phyloP scores from a whole-genome alignment of 2,797 vertebrate genomes.

The Lutjanus argentimaculatus region DNA sequence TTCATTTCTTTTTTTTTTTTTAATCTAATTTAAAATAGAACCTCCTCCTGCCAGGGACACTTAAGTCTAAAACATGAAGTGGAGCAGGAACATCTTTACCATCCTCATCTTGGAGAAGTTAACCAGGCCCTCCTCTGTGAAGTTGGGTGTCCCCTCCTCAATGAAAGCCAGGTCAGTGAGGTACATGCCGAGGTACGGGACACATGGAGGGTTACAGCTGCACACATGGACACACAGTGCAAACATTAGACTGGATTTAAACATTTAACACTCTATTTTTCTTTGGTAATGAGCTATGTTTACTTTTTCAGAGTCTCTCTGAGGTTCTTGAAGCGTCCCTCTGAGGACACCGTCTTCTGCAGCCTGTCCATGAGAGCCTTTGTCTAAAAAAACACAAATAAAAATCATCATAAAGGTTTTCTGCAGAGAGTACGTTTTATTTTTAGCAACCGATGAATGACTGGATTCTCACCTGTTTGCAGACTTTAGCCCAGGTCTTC shows the following conservation, averaged over 20 bases:
- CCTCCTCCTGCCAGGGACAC: no score
- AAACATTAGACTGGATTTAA: background rate
- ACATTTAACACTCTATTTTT: background rate
- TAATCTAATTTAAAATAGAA: no score
- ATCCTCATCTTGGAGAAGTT: conserved; percentile 99
- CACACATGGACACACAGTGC: conserved; percentile 14
- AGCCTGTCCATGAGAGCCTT: conserved; percentile 97
- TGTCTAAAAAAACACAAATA: conserved; percentile 82
- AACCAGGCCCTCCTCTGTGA: conserved; percentile 96
- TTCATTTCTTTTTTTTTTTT: no score
- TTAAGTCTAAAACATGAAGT: no score
- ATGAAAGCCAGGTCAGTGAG: conserved; percentile 98
- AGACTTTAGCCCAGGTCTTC: conserved; percentile 99
- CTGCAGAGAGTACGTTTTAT: background rate
- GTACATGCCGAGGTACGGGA: conserved; percentile 99
- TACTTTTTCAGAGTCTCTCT: conserved; percentile 99
- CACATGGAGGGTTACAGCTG: conserved; percentile 97
- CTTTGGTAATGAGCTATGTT: conserved; percentile 52
- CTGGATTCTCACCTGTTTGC: conserved; percentile 90
- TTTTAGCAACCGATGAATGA: background rate
- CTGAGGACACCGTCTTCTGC: conserved; percentile 97
- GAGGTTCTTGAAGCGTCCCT: conserved; percentile 98
- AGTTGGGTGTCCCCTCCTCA: conserved; percentile 97
- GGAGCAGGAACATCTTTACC: conserved; percentile 87
- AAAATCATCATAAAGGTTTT: background rate